Evolutionary conservation across 2,888 invertebrate genomes (phyloP), one percentile per base, ranked within the genome.

Genomic region (Neria commutata): DNA sequence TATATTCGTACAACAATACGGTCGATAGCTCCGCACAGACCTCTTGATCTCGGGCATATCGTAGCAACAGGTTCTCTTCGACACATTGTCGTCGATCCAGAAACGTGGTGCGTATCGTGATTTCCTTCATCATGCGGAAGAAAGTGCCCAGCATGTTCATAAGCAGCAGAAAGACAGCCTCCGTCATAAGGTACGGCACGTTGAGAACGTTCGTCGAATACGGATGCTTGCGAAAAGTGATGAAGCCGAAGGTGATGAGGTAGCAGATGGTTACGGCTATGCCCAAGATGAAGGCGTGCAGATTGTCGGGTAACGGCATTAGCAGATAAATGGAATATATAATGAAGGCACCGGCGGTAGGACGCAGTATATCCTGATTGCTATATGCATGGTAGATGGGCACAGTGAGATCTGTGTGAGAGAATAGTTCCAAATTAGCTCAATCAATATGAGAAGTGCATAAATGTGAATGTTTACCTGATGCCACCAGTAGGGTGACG

Each of bases 1-100:
- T 53, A 47, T 2, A 55, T 17, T 16, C 34, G 23, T 3, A 52
- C 10, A 21, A 19, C 10, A 51, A 2, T 8, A 34, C 2, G 3
- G 29, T 16, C 23, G 3, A 24, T 2, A 50, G 65, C 71, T n/a
- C n/a, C n/a, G n/a, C n/a, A n/a, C n/a, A 68, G 77, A 90, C 90
- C 86, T 94, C 94, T 83, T 94, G 94, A 69, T 91, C 90, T 74
- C 92, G 89, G 63, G 94, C 94, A 76, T 90, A 91, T 66, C 91
- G 89, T 21, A 94, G 83, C 68, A 91, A 86, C 47, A 92, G 83
- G 50, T 92, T 94, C 54, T 92, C 91, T 79, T 94, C 92, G 17
- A 95, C 91, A 73, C 91, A 94, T 37, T 91, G 91, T 61, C 95
- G 83, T 34, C 93, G 86, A 76, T 95, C 95, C 57, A 95, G 83